These are phyloP conservation scores for honey bee (Apis mellifera) DNA, from an alignment of 1,140 invertebrate species.

Conservation along the genomic window DNA sequence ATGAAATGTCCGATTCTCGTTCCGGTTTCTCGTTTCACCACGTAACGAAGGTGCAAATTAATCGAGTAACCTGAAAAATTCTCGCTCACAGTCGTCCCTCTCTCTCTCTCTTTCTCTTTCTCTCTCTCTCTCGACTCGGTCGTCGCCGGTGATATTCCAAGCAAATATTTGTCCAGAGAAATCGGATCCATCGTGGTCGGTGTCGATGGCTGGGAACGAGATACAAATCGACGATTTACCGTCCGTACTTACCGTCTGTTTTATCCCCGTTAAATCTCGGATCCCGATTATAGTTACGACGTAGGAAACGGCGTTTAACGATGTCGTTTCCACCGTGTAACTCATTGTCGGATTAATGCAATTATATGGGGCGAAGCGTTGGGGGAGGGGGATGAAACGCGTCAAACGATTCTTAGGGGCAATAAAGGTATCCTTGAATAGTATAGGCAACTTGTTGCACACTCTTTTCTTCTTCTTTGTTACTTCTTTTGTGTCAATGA, in stretches of 20 bases:
- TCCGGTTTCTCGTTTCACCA: background rate
- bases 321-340: constrained; percentile 47
- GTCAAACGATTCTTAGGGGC: background rate
- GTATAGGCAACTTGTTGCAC: constrained; percentile 44
- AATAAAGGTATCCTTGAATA: constrained; percentile 15
- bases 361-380: constrained; percentile 31
- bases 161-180: constrained; percentile 18
- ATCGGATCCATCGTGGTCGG: background rate
- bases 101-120: background rate
- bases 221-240: constrained; percentile 19
- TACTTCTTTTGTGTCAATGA: background rate
- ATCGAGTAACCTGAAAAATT: constrained; percentile 10
- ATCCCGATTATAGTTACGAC: constrained; percentile 26
- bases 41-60: background rate
- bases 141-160: background rate
- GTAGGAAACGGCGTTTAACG: constrained; percentile 37
- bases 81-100: background rate
- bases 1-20: background rate
- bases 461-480: background rate
- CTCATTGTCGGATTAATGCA: constrained; percentile 53
- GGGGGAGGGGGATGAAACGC: background rate
- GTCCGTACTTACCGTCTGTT: constrained; percentile 40
- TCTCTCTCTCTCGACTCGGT: background rate
- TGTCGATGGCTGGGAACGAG: constrained; percentile 1
- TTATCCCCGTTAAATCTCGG: constrained; percentile 56